Conservation (phyloP, 2,888 invertebrate genomes). For the Drosophila prolongata region DNA sequence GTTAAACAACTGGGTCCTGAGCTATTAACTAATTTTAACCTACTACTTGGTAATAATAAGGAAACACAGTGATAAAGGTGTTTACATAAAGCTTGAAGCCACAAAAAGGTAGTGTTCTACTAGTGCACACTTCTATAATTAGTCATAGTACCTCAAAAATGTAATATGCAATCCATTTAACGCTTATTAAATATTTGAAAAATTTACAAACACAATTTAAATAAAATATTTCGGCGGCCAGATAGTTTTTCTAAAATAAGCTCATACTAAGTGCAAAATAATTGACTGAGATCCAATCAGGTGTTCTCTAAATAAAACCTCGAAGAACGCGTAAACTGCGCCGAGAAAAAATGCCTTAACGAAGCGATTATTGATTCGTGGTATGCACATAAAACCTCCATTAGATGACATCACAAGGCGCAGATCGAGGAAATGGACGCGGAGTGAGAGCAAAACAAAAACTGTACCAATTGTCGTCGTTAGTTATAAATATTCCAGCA, state of each 20-base stretch:
- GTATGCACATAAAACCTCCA: conserved; percentile 37
- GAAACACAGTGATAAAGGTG: background rate
- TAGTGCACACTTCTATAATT: too few species aligned
- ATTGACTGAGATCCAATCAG: conserved; percentile 42
- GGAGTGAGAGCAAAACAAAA: conserved; percentile 11
- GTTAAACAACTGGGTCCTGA: background rate
- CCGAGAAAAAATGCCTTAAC: conserved; percentile 28
- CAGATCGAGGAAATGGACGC: conserved; percentile 15
- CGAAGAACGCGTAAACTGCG: conserved; percentile 18
- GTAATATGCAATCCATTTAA: too few species aligned
- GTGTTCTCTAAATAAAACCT: conserved; percentile 29
- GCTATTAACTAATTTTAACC: background rate
- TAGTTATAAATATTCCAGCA: conserved; percentile 1
- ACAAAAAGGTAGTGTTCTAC: too few species aligned
- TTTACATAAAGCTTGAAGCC: background rate
- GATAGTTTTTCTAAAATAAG: background rate
- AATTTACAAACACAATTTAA: too few species aligned
- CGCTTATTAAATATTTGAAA: too few species aligned
- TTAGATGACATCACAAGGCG: conserved; percentile 44
- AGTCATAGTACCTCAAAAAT: too few species aligned
- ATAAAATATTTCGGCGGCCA: too few species aligned
- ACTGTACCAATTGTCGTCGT: conserved; percentile 48
- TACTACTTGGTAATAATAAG: background rate
- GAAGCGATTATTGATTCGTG: conserved; percentile 37
- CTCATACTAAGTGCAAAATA: conserved; percentile 5